A percentile compares a stretch with the other conserved stretches of the same genome.
These are phyloP conservation scores for Tubulanus polymorphus DNA, from an alignment of 2,888 invertebrate species.

Conservation along the genomic window DNA sequence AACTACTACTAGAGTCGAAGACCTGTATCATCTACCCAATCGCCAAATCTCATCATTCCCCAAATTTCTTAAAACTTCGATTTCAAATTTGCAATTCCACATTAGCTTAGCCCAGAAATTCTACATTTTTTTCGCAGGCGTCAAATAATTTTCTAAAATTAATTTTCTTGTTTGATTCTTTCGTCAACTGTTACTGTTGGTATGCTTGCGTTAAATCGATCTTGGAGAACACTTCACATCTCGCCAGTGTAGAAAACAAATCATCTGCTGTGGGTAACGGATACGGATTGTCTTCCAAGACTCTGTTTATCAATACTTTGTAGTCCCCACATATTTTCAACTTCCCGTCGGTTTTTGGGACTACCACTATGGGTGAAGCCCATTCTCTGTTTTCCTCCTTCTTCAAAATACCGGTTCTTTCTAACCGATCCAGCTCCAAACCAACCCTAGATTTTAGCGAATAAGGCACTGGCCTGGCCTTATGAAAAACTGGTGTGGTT, in stretches of 20 bases:
- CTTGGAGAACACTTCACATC: constrained; percentile 7
- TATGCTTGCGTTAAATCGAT: constrained; percentile 14
- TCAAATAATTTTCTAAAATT: no score
- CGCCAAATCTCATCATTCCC: no score
- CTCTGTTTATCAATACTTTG: background rate
- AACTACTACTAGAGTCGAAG: no score
- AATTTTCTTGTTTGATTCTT: no score
- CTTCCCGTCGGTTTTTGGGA: constrained; percentile 6
- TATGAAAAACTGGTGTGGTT: background rate
- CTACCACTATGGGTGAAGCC: constrained; percentile 18
- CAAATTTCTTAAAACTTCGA: no score
- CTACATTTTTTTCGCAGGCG: no score
- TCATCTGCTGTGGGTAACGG: constrained; percentile 11
- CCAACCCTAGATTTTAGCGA: constrained; percentile 6
- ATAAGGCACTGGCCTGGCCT: background rate
- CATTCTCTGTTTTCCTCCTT: constrained; percentile 10
- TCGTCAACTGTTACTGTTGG: constrained; percentile 9
- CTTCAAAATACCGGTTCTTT: constrained; percentile 9
- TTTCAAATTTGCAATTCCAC: no score
- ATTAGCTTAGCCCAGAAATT: no score
- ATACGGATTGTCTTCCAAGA: constrained; percentile 7
- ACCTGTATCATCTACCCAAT: no score
- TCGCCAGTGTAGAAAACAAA: constrained; percentile 4
- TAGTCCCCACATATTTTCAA: constrained; percentile 4
- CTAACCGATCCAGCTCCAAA: constrained; percentile 7